Base-by-base conservation (phyloP, 2,113 vertebrate species). In the Grus americana region DNA sequence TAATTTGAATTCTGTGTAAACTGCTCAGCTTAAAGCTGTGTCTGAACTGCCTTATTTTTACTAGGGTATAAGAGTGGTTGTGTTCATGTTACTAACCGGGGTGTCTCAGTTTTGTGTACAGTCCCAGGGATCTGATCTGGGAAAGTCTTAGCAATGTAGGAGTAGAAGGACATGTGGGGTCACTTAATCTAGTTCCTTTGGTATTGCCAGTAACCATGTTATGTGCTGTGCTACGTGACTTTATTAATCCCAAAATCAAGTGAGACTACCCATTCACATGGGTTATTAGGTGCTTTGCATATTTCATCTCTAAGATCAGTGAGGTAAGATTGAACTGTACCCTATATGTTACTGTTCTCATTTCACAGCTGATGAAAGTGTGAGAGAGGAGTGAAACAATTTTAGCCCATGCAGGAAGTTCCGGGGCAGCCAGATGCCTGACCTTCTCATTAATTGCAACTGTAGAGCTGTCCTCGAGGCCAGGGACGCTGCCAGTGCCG, bases 31-130 rank as follows among this genome's bases (percentile, higher is more conserved):
- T 70, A 54, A 29, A 79, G 26, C 9, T 50, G 49, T 7, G 2
- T 27, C 8, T 9, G 38, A 65, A 27, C 3, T 44, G 29, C 8
- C 20, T 47, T n/a, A 1, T 47, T 72, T 79, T 49, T 5, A 22
- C 4, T 9, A 16, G 18, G 3, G 0, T 38, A 7, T 46, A 23
- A 23, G n/a, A 54, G n/a, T 20, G 18, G 44, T 5, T 36, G 12
- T 65, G 57, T 22, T 86, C 36, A 7, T 19, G 14, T 57, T 55
- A 10, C 27, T 71, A n/a, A 22, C 58, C 2, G 5, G 13, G 6
- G 4, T 54, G 30, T 22, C 24, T 81, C 1, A 0, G n/a, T 36
- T 65, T 26, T 17, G 17, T 13, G 62, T 27, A 24, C 27, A 26
- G 29, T 52, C 49, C 68, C 65, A 22, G 34, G 50, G 24, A 26